These are phyloP conservation scores for Theristus sp. DNA, from an alignment of 2,888 invertebrate species.

Conservation along the genomic window DNA sequence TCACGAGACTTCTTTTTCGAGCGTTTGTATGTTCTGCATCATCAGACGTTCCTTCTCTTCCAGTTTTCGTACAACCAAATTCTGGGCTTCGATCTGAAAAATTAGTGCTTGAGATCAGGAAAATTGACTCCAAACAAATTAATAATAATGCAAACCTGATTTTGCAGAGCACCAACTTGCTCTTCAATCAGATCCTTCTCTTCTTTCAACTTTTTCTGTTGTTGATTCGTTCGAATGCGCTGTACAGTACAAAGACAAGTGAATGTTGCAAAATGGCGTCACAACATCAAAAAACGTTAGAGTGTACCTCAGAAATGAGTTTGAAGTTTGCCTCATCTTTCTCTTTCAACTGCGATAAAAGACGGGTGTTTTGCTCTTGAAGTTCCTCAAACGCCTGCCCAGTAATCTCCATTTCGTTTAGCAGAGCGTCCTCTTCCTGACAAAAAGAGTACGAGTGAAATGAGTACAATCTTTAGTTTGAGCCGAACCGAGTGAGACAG, in stretches of 20 bases:
- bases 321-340: conserved; percentile 97
- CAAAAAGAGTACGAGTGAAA: neutral
- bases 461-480: no score
- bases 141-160: conserved; percentile 31
- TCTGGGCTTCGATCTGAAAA: conserved; percentile 67
- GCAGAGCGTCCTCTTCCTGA: conserved; percentile 77
- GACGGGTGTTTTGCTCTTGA: conserved; percentile 89
- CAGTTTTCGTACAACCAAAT: conserved; percentile 70
- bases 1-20: conserved; percentile 63
- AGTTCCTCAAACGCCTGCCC: conserved; percentile 89
- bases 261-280: neutral
- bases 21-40: conserved; percentile 70
- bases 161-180: conserved; percentile 57
- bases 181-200: conserved; percentile 83
- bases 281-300: neutral
- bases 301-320: conserved; percentile 64
- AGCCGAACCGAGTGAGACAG: no score
- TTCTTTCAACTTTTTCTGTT: conserved; percentile 76
- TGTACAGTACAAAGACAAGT: no score
- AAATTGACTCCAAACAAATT: neutral
- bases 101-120: no score
- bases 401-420: conserved; percentile 97
- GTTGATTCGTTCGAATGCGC: conserved; percentile 78
- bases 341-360: conserved; percentile 81
- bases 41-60: conserved; percentile 87